Conservation (phyloP, 2,797 vertebrate genomes). For the Eremophila alpestris region DNA sequence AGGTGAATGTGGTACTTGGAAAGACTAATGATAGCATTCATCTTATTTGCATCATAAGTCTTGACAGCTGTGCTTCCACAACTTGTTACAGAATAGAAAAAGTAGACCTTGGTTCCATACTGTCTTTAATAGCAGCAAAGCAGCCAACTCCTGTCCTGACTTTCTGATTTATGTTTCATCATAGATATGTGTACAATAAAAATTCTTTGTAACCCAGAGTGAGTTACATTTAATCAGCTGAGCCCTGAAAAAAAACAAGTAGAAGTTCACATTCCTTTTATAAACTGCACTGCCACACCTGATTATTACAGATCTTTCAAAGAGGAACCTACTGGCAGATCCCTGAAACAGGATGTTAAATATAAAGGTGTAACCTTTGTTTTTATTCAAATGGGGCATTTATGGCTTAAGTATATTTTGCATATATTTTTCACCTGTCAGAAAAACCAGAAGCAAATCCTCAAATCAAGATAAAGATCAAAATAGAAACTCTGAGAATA, state of each 20-base stretch:
- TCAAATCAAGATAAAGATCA: constrained; percentile 59
- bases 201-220: background rate
- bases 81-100: background rate
- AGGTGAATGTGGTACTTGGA: background rate
- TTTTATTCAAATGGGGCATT: constrained; percentile 46
- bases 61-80: background rate
- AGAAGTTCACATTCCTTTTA: constrained; percentile 6
- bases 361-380: constrained; percentile 36
- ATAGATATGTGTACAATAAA: background rate
- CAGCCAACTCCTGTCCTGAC: background rate
- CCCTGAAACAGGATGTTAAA: constrained; percentile 34
- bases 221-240: background rate
- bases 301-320: constrained; percentile 3
- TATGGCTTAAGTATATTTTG: constrained; percentile 29
- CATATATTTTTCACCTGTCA: constrained; percentile 49
- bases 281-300: constrained; percentile 2
- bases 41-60: background rate
- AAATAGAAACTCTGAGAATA: constrained; percentile 65
- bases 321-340: background rate
- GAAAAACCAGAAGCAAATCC: constrained; percentile 59
- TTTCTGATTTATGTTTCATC: constrained; percentile 13
- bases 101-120: background rate
- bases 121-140: background rate
- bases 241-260: background rate
- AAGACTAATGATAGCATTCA: background rate